These are phyloP conservation scores for Condylostylus longicornis DNA, from an alignment of 1,140 invertebrate species.

Conservation along the genomic window DNA sequence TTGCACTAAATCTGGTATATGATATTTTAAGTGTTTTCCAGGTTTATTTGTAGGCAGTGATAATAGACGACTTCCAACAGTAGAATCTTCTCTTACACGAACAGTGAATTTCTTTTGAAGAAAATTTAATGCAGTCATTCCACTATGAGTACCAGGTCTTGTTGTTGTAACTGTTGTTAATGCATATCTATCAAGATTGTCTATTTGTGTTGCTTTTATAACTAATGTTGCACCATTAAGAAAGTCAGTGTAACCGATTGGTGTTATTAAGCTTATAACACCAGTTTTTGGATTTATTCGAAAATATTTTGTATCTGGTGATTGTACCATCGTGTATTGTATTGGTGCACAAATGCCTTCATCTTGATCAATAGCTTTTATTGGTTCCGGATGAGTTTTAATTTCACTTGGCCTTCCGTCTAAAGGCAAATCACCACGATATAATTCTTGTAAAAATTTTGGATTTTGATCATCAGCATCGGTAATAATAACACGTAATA, in stretches of 20 bases:
- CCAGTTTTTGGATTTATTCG: conserved; percentile 46
- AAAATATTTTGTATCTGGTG: conserved; percentile 31
- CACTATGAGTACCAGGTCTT: conserved; percentile 26
- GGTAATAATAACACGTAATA: conserved; percentile 60
- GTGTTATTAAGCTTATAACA: conserved; percentile 40
- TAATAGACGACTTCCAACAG: conserved; percentile 52
- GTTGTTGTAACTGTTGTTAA: conserved; percentile 60
- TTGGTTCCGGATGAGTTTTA: conserved; percentile 40
- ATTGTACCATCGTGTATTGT: conserved; percentile 42
- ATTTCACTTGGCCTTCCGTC: conserved; percentile 28
- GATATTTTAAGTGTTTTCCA: conserved; percentile 35
- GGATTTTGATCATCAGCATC: conserved; percentile 92
- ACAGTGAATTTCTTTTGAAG: conserved; percentile 55
- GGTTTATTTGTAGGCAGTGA: conserved; percentile 44
- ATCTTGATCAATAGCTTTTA: conserved; percentile 57
- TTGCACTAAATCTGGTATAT: conserved; percentile 26
- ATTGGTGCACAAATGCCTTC: conserved; percentile 53
- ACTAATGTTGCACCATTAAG: conserved; percentile 51
- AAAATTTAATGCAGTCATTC: conserved; percentile 42
- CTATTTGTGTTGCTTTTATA: conserved; percentile 66
- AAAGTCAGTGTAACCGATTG: conserved; percentile 45
- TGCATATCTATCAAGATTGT: conserved; percentile 77
- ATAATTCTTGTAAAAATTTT: conserved; percentile 58
- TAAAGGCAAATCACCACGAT: conserved; percentile 50
- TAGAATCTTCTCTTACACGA: conserved; percentile 58